These are phyloP conservation scores for Nansenia antarctica DNA, from an alignment of 2,113 vertebrate species.

Conservation along the genomic window DNA sequence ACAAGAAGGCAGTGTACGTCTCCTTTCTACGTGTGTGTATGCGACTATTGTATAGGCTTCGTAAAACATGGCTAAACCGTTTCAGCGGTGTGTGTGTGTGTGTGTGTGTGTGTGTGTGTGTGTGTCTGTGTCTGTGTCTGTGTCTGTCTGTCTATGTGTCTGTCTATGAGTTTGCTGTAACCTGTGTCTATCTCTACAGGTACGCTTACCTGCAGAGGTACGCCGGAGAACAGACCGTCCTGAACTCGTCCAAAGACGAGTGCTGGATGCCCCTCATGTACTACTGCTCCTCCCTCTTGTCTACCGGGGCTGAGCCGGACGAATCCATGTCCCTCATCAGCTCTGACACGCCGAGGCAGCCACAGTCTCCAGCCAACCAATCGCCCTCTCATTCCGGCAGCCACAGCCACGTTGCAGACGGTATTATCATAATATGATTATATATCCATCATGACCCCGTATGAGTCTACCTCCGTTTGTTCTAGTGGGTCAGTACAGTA, in stretches of 20 bases:
- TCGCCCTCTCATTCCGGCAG: constrained; percentile 67
- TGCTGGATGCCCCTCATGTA: constrained; percentile 80
- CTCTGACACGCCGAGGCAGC: constrained; percentile 69
- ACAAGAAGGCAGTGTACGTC: constrained; percentile 90
- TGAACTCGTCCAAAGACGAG: constrained; percentile 76
- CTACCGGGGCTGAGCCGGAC: constrained; percentile 74
- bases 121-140: neutral
- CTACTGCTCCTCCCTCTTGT: constrained; percentile 84
- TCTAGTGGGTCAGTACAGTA: too few relatives aligned
- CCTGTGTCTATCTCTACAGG: constrained; percentile 53
- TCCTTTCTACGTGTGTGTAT: neutral
- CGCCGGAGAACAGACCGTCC: constrained; percentile 66
- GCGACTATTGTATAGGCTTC: neutral
- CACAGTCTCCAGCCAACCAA: constrained; percentile 29
- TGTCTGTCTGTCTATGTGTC: neutral
- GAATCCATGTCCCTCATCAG: constrained; percentile 76
- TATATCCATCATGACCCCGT: too few relatives aligned
- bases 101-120: neutral
- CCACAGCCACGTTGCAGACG: constrained; percentile 68
- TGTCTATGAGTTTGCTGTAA: neutral
- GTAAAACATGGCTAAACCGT: too few relatives aligned
- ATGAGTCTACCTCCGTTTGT: too few relatives aligned
- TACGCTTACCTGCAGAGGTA: constrained; percentile 83
- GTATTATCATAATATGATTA: too few relatives aligned
- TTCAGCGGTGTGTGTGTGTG: neutral